These are phyloP conservation scores for Ageneiosus marmoratus DNA, from an alignment of 2,113 vertebrate genomes.

Conservation along the genomic window DNA sequence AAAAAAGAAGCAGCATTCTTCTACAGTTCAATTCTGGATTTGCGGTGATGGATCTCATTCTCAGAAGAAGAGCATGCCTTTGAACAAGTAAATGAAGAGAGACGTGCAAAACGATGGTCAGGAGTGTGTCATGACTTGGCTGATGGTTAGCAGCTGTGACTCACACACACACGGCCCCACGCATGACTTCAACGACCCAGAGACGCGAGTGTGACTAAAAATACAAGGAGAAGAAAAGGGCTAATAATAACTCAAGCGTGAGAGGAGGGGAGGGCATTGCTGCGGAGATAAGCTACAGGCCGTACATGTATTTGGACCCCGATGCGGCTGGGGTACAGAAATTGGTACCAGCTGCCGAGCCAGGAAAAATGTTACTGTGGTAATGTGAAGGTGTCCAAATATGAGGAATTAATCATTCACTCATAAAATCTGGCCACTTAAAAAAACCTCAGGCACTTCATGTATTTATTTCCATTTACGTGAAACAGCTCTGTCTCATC, in stretches of 20 bases:
- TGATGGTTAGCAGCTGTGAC: conserved; percentile 49
- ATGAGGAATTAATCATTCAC: conserved; percentile 76
- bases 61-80: conserved; percentile 33
- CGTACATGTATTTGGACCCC: conserved; percentile 71
- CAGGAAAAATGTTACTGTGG: conserved; percentile 70
- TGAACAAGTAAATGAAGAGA: conserved; percentile 43
- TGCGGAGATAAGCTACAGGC: conserved; percentile 72
- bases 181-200: conserved; percentile 67
- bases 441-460: conserved; percentile 74
- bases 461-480: conserved; percentile 72
- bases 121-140: conserved; percentile 40
- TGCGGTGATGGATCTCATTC: conserved; percentile 19
- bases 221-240: conserved; percentile 64
- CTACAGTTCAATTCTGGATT: conserved; percentile 39
- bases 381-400: conserved; percentile 70
- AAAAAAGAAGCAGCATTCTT: conserved; percentile 34
- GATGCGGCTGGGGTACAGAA: conserved; percentile 68
- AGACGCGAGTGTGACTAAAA: conserved; percentile 72
- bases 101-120: conserved; percentile 18
- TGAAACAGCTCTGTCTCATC: conserved; percentile 60
- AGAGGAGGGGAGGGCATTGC: conserved; percentile 72
- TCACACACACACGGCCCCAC: conserved; percentile 41
- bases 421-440: conserved; percentile 73
- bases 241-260: conserved; percentile 73
- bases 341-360: conserved; percentile 78